A percentile compares a stretch with the other conserved stretches of the same genome.
These are phyloP conservation scores for Taxidea taxus DNA, from an alignment of 2,113 vertebrate genomes.

Conservation along the genomic window DNA sequence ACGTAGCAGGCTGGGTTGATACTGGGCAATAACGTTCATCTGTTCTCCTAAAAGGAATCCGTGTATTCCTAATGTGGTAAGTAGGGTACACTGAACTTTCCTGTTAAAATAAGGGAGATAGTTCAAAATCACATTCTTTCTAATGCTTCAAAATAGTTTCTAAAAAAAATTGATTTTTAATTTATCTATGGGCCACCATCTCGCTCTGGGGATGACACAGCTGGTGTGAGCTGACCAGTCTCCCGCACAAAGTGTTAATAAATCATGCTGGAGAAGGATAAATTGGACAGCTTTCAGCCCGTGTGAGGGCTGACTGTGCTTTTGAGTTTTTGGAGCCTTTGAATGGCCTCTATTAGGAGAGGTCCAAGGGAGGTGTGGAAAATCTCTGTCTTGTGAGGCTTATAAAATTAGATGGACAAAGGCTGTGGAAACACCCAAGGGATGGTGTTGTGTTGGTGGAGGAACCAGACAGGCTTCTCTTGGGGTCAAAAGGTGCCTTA, in stretches of 20 bases:
- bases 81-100: not conserved
- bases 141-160: conserved; percentile 60
- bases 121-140: conserved; percentile 22
- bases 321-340: conserved; percentile 49
- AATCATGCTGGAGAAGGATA: conserved; percentile 30
- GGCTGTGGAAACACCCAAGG: not conserved
- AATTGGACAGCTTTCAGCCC: conserved; percentile 29
- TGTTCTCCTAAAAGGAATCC: conserved; percentile 16
- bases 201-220: conserved; percentile 39
- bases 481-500: not conserved
- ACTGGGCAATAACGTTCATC: not conserved
- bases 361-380: conserved; percentile 28
- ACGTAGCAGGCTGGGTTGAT: not conserved
- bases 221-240: conserved; percentile 51
- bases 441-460: not conserved
- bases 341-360: conserved; percentile 61
- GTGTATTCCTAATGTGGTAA: not conserved
- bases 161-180: conserved; percentile 67
- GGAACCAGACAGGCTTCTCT: not conserved
- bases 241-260: conserved; percentile 57
- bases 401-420: conserved; percentile 15
- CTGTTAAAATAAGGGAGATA: conserved; percentile 4
- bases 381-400: not conserved
- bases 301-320: not conserved
- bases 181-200: conserved; percentile 41